Conservation (phyloP, 1,140 invertebrate genomes). For the Danaus plexippus region DNA sequence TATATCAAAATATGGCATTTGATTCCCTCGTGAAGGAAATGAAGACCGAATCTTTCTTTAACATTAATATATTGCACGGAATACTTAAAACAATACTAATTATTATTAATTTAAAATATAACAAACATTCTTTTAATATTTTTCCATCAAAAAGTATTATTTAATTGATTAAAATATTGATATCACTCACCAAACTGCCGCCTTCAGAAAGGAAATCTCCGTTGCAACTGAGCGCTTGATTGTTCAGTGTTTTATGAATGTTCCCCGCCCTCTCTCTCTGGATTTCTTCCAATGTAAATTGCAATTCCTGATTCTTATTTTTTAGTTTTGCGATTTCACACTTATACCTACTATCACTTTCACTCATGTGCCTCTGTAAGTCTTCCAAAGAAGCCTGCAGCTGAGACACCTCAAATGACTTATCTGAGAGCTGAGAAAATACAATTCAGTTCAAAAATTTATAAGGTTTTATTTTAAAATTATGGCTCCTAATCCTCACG, state of each 20-base stretch:
- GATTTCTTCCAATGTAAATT: constrained; percentile 61
- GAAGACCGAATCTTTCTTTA: no score
- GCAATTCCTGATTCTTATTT: constrained; percentile 70
- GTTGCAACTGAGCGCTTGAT: constrained; percentile 59
- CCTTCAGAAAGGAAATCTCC: constrained; percentile 67
- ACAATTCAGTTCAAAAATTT: background rate
- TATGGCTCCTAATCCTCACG: no score
- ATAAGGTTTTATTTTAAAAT: no score
- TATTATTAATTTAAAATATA: no score
- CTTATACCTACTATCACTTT: constrained; percentile 73
- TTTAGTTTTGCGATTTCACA: constrained; percentile 70
- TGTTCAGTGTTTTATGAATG: constrained; percentile 44
- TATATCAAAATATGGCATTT: no score
- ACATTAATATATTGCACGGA: no score
- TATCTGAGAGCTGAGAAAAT: constrained; percentile 77
- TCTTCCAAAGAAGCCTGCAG: constrained; percentile 76
- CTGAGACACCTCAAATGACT: constrained; percentile 79
- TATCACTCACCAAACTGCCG: constrained; percentile 58
- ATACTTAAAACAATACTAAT: no score
- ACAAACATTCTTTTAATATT: no score
- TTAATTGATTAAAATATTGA: no score
- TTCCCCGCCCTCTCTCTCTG: constrained; percentile 55
- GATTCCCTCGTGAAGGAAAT: no score
- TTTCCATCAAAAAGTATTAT: no score
- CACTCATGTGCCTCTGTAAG: constrained; percentile 76